Base-by-base conservation (phyloP, 2,888 invertebrate genomes). In the Incurvaria masculella region DNA sequence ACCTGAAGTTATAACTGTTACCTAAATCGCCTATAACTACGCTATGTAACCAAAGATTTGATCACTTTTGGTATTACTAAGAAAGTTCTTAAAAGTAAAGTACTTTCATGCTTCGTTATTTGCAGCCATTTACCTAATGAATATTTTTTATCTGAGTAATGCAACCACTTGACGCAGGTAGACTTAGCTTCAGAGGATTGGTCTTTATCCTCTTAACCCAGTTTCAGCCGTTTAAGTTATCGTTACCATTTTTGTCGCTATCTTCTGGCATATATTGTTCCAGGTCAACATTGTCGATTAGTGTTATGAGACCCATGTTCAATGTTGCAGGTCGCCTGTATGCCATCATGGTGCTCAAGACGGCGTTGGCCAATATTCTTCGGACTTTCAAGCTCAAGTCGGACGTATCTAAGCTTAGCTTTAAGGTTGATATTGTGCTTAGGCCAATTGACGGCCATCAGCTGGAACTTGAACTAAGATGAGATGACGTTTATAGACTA, bases 311-410 rank as follows among this genome's bases (percentile, higher is more conserved):
- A n/a, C n/a, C n/a, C n/a, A n/a, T n/a, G n/a, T n/a, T n/a, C n/a
- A n/a, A n/a, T n/a, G n/a, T 57, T 56, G 1, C 56, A 74, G 73
- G 73, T 48, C 71, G 65, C 52, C 66, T 58, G 47, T 72, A 72
- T 49, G 69, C 72, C 0, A 62, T 69, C 57, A 54, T 62, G 1
- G 50, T 70, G 18, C 5, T 69, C 50, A 74, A 73, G 56, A 72
- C 71, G 0, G 21, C 64, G 2, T 44, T 71, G 20, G 62, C 64
- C 2, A 55, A 64, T 23, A 63, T 62, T 45, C 55, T 69, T 4
- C 59, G 69, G 19, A 67, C 66, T 17, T 51, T 69, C 20, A 58
- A 58, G 51, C 58, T 72, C 26, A 44, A 49, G 2, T 64, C 70
- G 0, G 57, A 67, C 2, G 61, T 61, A 1, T 58, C 64, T 8